These are phyloP conservation scores for Opisthograptis luteolata DNA, from an alignment of 2,888 invertebrate species.

Conservation along the genomic window DNA sequence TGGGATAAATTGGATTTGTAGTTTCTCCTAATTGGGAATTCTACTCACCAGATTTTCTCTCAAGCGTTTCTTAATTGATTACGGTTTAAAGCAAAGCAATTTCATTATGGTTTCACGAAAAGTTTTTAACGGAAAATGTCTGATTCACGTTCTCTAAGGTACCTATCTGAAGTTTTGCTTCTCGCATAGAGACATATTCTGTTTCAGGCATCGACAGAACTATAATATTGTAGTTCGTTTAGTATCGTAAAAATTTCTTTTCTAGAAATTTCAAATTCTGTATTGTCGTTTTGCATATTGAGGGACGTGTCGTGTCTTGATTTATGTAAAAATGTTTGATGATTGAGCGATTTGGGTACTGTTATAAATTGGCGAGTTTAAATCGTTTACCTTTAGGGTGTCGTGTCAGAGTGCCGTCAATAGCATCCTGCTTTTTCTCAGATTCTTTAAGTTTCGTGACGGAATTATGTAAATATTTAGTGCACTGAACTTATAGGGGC, in stretches of 20 bases:
- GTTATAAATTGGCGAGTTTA: conserved; percentile 12
- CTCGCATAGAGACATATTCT: background rate
- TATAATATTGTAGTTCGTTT: no score
- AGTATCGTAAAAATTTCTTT: no score
- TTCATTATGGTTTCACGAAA: conserved; percentile 31
- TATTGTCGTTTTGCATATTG: background rate
- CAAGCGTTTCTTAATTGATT: conserved; percentile 37
- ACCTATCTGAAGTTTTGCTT: background rate
- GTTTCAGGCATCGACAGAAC: no score
- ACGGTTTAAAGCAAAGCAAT: conserved; percentile 32
- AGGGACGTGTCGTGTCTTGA: background rate
- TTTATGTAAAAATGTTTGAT: conserved; percentile 23
- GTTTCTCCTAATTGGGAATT: conserved; percentile 45
- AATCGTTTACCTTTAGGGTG: conserved; percentile 14
- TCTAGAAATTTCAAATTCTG: no score
- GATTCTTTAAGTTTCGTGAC: conserved; percentile 4
- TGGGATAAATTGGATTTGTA: conserved; percentile 47
- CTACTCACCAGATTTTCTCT: conserved; percentile 37
- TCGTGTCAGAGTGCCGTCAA: conserved; percentile 14
- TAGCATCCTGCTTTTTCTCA: conserved; percentile 7
- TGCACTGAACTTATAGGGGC: background rate
- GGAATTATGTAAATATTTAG: conserved; percentile 1
- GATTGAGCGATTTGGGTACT: conserved; percentile 27
- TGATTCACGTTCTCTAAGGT: conserved; percentile 21
- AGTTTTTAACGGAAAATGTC: conserved; percentile 22